Evolutionary conservation across 2,888 invertebrate genomes (phyloP).

Genomic region (Flexamia atlantica): DNA sequence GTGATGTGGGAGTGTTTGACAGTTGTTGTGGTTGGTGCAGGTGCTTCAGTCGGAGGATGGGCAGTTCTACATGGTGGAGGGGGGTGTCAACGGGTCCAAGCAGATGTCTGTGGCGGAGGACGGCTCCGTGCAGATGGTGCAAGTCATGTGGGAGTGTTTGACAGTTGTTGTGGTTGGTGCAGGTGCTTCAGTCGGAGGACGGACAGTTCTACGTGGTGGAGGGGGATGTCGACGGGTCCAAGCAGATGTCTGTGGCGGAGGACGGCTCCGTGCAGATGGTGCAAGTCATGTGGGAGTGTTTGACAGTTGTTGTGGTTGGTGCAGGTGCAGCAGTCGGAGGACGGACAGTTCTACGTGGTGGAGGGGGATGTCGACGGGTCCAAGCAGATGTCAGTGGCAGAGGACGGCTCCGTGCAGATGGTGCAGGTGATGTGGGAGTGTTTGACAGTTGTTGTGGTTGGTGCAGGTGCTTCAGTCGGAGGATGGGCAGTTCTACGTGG

Average conservation of each 20-base stretch:
- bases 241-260: constrained; percentile 73
- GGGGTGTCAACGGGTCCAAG: constrained; percentile 69
- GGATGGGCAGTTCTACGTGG: constrained; percentile 69
- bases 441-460: neutral
- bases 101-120: constrained; percentile 73
- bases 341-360: constrained; percentile 69
- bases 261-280: constrained; percentile 74
- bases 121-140: constrained; percentile 73
- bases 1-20: constrained; percentile 63
- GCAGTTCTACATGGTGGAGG: constrained; percentile 68
- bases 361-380: constrained; percentile 68
- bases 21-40: neutral
- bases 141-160: constrained; percentile 66
- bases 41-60: constrained; percentile 69
- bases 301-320: neutral
- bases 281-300: constrained; percentile 68
- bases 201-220: constrained; percentile 69
- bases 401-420: constrained; percentile 74
- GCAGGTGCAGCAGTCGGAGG: constrained; percentile 68
- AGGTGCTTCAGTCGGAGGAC: constrained; percentile 68
- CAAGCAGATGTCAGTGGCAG: constrained; percentile 73
- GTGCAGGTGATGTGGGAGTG: constrained; percentile 70
- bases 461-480: constrained; percentile 67
- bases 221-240: constrained; percentile 68
- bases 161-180: neutral